phyloP scores from a whole-genome alignment of 2,888 invertebrate species.

The Podotricha telesiphe region DNA sequence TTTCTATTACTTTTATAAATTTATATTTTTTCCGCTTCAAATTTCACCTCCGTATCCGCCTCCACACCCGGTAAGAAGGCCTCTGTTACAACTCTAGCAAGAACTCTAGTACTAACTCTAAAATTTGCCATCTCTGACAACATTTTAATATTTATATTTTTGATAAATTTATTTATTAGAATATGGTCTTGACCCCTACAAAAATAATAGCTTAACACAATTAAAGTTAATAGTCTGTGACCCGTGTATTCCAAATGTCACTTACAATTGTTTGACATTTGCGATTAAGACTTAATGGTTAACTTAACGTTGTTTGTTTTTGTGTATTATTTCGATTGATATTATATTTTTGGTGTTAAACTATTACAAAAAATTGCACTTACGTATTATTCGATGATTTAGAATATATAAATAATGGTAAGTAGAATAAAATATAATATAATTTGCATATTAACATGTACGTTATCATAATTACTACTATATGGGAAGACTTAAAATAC shows the following conservation, averaged over 20 bases:
- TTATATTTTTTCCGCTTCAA: no score
- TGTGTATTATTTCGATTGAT: background rate
- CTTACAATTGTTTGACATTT: slow-evolving; percentile 1
- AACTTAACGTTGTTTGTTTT: slow-evolving; percentile 4
- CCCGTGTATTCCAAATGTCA: background rate
- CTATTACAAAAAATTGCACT: background rate
- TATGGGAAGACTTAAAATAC: slow-evolving; percentile 11
- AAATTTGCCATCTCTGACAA: no score
- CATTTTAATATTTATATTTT: no score
- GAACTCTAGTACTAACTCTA: no score
- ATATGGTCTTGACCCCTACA: no score
- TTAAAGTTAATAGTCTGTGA: no score
- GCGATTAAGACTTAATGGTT: background rate
- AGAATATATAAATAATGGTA: slow-evolving; percentile 38
- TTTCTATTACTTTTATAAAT: no score
- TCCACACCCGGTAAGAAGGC: no score
- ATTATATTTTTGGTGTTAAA: background rate
- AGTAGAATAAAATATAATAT: background rate
- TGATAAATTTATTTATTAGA: no score
- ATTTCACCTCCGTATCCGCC: no score
- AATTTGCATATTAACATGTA: background rate
- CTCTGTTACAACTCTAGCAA: no score
- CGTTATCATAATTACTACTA: background rate
- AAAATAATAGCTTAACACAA: no score
- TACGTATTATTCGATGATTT: background rate